Percentiles rank a stretch among this genome's conserved stretches.
Conservation (phyloP, 2,888 invertebrate species). For the Julus scanicus region DNA sequence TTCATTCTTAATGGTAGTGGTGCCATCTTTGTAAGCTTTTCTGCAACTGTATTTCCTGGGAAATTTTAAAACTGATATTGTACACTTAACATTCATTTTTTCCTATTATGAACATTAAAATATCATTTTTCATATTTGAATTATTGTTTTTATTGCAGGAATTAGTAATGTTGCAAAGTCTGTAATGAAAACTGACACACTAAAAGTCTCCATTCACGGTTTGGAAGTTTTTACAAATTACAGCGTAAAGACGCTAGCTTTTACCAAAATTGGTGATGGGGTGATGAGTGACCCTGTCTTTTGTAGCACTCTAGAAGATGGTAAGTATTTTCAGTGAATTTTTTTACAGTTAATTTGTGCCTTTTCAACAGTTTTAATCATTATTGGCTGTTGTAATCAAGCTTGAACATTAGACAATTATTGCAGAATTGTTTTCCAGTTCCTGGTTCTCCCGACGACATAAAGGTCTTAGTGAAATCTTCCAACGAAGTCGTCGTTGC, state of each 20-base stretch:
- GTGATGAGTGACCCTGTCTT: constrained; percentile 66
- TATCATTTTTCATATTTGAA: not conserved
- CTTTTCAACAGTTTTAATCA: constrained; percentile 44
- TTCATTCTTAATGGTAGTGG: not conserved
- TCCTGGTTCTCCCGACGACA: constrained; percentile 80
- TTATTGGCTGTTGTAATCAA: constrained; percentile 44
- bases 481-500: constrained; percentile 80
- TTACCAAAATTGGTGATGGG: constrained; percentile 67
- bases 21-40: not conserved
- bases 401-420: constrained; percentile 51
- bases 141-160: not conserved
- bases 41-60: not conserved
- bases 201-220: constrained; percentile 62
- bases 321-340: constrained; percentile 61
- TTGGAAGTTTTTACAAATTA: constrained; percentile 68
- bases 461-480: constrained; percentile 81
- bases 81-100: not conserved
- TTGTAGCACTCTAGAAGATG: constrained; percentile 67
- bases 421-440: constrained; percentile 53
- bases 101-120: not conserved
- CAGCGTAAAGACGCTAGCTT: constrained; percentile 67
- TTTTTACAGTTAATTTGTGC: constrained; percentile 43
- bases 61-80: not conserved
- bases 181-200: not conserved
- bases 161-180: constrained; percentile 15